Evolutionary conservation across 2,888 invertebrate species (phyloP), one percentile per base, ranked within the genome.

Genomic region (Dorcus hopei): DNA sequence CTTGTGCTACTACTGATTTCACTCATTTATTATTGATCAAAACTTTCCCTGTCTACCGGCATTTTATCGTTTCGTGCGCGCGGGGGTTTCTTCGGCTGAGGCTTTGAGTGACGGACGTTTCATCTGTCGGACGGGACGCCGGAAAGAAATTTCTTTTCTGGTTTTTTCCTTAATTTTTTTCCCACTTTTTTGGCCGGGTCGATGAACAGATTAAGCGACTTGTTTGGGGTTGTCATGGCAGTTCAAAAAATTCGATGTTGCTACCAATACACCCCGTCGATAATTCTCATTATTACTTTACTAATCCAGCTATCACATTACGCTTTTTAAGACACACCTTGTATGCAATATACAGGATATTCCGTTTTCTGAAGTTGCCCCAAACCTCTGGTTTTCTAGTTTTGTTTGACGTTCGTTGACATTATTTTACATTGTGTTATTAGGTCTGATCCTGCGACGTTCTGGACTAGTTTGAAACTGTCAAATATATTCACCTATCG

Each of bases 21-120:
- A 74, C 74, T 75, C 74, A 77, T 75, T 77, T 74, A 71, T 72
- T 77, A 78, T 78, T 70, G 78, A 78, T 77, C 73, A 70, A 68
- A 72, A 76, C 72, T 76, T 76, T 76, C 75, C 68, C 74, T 71
- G 68, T 66, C 68, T 70, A 56, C 50, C 56, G 52, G 52, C 58
- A 61, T 56, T 62, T 58, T 61, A 53, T 53, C 49, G 54, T 49
- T 51, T 48, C 41, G 19, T 14, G 19, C 33, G 54, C 23, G 23
- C n/a, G 9, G 47, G 23, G 26, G 26, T 47, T 23, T 47, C 26
- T 47, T 26, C 9, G 47, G 19, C 19, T 19, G 19, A 19, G 19
- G 19, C 19, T 47, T 47, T 9, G 26, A 9, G n/a, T 19, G 47
- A 19, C 47, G 47, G 23, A 47, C 47, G 26, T n/a, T 26, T 47